Conservation (phyloP, 2,888 invertebrate genomes). For the Tridacna gigas region DNA sequence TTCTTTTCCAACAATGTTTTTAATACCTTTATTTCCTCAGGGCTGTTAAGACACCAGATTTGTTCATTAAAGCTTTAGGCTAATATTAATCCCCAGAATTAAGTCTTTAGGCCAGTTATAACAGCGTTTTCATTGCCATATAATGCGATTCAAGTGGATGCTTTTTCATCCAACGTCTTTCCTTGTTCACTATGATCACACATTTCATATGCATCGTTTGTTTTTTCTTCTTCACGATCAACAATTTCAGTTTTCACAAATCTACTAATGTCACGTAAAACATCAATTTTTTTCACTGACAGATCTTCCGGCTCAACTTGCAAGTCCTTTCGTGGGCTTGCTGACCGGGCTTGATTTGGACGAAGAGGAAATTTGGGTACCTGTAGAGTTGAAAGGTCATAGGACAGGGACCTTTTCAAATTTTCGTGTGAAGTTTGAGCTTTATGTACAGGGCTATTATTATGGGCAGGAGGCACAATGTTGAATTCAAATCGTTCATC, state of each 20-base stretch:
- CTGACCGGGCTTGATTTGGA: constrained; percentile 28
- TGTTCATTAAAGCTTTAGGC: too few relatives aligned
- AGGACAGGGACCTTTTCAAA: constrained; percentile 34
- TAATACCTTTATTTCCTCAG: too few relatives aligned
- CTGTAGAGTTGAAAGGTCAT: constrained; percentile 33
- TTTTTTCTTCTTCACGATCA: not conserved
- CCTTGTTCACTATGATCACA: not conserved
- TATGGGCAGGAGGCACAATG: not conserved
- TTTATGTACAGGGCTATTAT: not conserved
- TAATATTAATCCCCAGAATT: too few relatives aligned
- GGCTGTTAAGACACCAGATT: too few relatives aligned
- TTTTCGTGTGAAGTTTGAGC: constrained; percentile 12
- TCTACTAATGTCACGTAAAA: too few relatives aligned
- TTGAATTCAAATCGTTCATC: not conserved
- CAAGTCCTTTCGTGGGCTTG: constrained; percentile 33
- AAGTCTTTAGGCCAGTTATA: too few relatives aligned
- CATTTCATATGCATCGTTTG: not conserved
- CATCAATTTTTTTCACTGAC: constrained; percentile 56
- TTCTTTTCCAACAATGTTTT: not conserved
- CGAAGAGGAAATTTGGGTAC: constrained; percentile 23
- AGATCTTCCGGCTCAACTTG: constrained; percentile 75
- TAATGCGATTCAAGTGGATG: not conserved
- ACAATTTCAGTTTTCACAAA: not conserved
- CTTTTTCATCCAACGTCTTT: not conserved
- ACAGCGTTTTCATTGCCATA: too few relatives aligned